phyloP scores from a whole-genome alignment of 2,113 vertebrate species.

The Ivindomyrus marchei region DNA sequence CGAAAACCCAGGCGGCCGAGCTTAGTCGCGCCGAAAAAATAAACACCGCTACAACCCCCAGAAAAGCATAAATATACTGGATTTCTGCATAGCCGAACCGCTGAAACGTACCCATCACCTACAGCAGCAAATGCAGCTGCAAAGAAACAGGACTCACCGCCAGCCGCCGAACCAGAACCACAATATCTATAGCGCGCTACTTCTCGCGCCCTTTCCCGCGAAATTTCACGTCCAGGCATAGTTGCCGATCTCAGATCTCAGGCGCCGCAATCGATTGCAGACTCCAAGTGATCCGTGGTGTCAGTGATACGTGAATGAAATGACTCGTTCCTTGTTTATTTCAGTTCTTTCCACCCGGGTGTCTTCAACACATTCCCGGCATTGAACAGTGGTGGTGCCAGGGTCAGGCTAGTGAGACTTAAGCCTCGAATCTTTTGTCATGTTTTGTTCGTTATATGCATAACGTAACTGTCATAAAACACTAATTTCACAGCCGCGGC shows the following conservation, averaged over 20 bases:
- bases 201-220: conserved; percentile 51
- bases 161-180: neutral
- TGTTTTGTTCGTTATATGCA: too few relatives aligned
- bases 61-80: neutral
- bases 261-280: neutral
- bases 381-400: neutral
- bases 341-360: neutral
- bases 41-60: neutral
- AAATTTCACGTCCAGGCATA: conserved; percentile 47
- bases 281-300: neutral
- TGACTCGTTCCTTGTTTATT: neutral
- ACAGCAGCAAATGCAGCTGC: neutral
- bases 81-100: neutral
- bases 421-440: too few relatives aligned
- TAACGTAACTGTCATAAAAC: neutral
- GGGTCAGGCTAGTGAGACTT: neutral
- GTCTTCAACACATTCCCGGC: neutral
- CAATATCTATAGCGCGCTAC: neutral
- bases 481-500: neutral
- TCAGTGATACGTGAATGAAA: neutral
- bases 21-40: neutral
- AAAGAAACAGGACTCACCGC: neutral
- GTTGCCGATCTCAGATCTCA: conserved; percentile 24
- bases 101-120: neutral
- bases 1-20: neutral